These are phyloP conservation scores for Psylliodes chrysocephalus DNA, from an alignment of 2,888 invertebrate genomes.

Conservation along the genomic window DNA sequence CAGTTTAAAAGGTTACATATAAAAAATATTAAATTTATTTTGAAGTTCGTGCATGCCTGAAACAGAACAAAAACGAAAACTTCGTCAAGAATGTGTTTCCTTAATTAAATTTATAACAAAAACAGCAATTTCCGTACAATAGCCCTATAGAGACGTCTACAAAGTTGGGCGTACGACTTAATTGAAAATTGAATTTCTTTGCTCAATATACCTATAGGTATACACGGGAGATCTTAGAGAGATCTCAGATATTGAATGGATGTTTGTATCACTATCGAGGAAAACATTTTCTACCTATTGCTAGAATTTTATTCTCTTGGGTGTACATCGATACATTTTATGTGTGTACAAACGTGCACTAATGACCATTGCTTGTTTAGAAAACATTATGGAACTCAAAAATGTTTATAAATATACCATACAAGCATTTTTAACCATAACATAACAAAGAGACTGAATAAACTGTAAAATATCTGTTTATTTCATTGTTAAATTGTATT, in stretches of 20 bases:
- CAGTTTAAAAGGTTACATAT: background rate
- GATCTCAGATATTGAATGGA: background rate
- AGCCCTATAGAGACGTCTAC: conserved; percentile 50
- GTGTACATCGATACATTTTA: too few relatives aligned
- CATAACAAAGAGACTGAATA: too few relatives aligned
- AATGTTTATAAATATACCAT: too few relatives aligned
- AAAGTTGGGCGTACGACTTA: conserved; percentile 39
- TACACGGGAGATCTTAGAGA: too few relatives aligned
- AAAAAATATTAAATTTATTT: background rate
- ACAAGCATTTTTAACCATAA: too few relatives aligned
- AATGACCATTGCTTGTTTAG: too few relatives aligned
- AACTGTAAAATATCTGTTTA: background rate
- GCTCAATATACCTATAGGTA: conserved; percentile 15
- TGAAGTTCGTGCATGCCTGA: background rate
- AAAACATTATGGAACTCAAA: too few relatives aligned
- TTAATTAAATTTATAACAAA: conserved; percentile 32
- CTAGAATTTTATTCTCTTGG: too few relatives aligned
- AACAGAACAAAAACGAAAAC: conserved; percentile 4
- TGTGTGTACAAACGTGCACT: too few relatives aligned
- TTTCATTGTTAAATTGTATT: background rate
- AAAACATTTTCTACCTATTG: background rate
- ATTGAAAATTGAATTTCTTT: conserved; percentile 40
- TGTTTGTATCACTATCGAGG: background rate
- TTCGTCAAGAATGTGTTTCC: conserved; percentile 28
- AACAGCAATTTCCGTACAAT: conserved; percentile 40